Conservation (phyloP, 1,140 invertebrate genomes). For the Hycleus phaleratus region DNA sequence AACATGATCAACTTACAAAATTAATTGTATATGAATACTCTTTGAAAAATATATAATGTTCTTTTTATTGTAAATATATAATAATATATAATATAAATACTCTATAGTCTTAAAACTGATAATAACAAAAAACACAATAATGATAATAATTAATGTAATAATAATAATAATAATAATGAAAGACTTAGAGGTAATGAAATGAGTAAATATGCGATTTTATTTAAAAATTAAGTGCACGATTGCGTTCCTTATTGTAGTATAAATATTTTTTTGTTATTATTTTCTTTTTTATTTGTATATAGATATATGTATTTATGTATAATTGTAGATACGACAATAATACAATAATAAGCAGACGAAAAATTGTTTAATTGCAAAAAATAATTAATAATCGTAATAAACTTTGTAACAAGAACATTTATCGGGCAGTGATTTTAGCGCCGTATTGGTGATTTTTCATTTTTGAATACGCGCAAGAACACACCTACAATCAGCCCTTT, state of each 20-base stretch:
- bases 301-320: not conserved
- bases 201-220: conserved; percentile 16
- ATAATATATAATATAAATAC: conserved; percentile 6
- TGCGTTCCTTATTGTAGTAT: not conserved
- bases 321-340: conserved; percentile 12
- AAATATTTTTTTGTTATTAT: not conserved
- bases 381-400: not conserved
- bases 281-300: not conserved
- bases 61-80: not conserved
- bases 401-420: not conserved
- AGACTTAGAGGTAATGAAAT: conserved; percentile 31
- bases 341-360: conserved; percentile 7
- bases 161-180: conserved; percentile 24
- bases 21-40: conserved; percentile 36
- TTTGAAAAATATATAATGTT: conserved; percentile 34
- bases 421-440: not conserved
- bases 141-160: conserved; percentile 10
- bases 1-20: conserved; percentile 5
- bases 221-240: conserved; percentile 8
- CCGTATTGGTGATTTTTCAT: not conserved
- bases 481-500: not conserved
- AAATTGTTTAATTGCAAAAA: not conserved
- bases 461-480: not conserved
- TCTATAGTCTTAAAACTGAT: conserved; percentile 1
- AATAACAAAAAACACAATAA: conserved; percentile 1